Evolutionary conservation across 2,113 vertebrate genomes (phyloP).

Genomic region (Elaphurus davidianus): DNA sequence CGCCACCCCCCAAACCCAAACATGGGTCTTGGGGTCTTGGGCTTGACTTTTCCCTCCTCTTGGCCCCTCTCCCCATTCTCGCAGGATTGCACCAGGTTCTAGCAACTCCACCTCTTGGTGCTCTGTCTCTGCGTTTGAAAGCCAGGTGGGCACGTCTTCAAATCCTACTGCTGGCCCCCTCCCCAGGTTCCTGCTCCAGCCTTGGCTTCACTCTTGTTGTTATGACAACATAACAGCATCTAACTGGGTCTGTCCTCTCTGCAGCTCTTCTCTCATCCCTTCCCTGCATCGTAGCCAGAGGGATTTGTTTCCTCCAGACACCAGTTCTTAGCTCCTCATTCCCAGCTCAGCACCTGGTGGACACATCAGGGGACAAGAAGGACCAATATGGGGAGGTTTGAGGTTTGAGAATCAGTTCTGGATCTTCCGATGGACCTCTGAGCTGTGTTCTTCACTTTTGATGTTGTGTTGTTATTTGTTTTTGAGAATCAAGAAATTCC

Average conservation of each 20-base stretch:
- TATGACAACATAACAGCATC: neutral
- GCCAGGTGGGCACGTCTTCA: neutral
- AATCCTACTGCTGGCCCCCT: neutral
- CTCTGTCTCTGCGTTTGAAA: neutral
- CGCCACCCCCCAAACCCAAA: neutral
- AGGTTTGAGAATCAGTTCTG: neutral
- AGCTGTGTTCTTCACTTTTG: neutral
- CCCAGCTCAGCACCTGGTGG: neutral
- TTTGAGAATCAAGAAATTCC: neutral
- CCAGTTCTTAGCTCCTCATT: neutral
- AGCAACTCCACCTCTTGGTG: neutral
- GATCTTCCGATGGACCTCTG: neutral
- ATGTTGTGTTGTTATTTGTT: neutral
- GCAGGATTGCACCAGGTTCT: neutral
- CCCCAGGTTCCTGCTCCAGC: neutral
- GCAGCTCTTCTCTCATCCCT: too few species aligned
- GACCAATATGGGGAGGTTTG: fast-evolving
- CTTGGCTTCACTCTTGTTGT: neutral
- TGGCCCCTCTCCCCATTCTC: fast-evolving
- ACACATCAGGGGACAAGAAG: neutral
- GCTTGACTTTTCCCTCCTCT: neutral
- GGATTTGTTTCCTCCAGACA: neutral
- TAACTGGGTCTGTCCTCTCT: neutral
- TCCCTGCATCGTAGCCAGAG: neutral
- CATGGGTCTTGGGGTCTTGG: neutral